Base-by-base conservation (phyloP, 2,888 invertebrate species). In the Lasioglossum oenotherae region DNA sequence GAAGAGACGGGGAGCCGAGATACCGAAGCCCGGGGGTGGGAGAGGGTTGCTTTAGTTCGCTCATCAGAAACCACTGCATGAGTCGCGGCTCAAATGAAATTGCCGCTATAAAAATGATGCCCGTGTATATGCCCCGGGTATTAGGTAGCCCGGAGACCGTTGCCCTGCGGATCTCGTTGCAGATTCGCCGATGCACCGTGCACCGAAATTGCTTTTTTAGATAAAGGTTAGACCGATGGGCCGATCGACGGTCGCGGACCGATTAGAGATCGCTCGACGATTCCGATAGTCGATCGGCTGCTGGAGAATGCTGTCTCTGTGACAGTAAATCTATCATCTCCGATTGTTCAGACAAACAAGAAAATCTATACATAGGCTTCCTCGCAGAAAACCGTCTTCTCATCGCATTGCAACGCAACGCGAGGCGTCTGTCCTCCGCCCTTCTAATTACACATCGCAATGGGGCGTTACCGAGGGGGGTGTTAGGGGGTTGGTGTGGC, bases 51-150 rank as follows among this genome's bases (percentile, higher is more conserved):
- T 87, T 89, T 80, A 85, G 91, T 90, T 88, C 90, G 93, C 94
- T 94, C 94, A 94, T 94, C 94, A 94, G 93, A 94, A 94, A 93
- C 91, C 94, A 94, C 93, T 94, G 94, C 94, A 94, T 94, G 94
- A 93, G 93, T 92, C 94, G 92, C 90, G 92, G 94, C 94, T 94
- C 93, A 94, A 94, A 94, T 94, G 94, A 94, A 94, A 94, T 94
- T 94, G 94, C 94, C 91, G 93, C 93, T 94, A 94, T 94, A 94
- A 94, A 94, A 94, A 94, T 94, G 94, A 94, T 94, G 93, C 91
- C 91, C 91, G 93, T 93, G 94, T 93, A 94, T 93, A 93, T 92
- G 92, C 91, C 91, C 87, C 80, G 91, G 91, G 94, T 94, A 94
- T 94, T 93, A 93, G 93, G 92, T 92, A 87, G 82, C 88, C 84